phyloP scores from a whole-genome alignment of 2,888 invertebrate species.

The Himalopsyche japonica region DNA sequence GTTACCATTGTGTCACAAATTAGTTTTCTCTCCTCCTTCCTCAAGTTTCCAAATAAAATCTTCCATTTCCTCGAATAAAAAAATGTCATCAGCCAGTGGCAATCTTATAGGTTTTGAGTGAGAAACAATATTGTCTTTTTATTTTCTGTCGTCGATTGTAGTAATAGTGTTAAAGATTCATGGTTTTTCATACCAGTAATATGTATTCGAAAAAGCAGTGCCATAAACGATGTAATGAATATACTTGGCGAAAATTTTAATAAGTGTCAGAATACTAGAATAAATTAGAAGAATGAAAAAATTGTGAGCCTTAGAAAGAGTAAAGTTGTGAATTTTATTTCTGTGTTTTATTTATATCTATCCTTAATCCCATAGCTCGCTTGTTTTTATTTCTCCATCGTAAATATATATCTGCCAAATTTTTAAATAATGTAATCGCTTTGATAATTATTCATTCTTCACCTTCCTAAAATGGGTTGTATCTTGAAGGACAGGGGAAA shows the following conservation, averaged over 20 bases:
- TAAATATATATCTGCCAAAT: too few species aligned
- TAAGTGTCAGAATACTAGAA: constrained; percentile 34
- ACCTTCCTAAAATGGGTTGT: too few species aligned
- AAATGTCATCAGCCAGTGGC: constrained; percentile 4
- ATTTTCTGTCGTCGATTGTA: constrained; percentile 18
- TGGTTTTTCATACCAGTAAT: constrained; percentile 12
- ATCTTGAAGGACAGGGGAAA: too few species aligned
- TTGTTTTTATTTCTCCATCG: too few species aligned
- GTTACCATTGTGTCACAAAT: background rate
- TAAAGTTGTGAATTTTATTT: constrained; percentile 40
- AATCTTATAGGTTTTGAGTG: constrained; percentile 28
- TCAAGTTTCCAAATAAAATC: background rate
- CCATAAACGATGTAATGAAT: constrained; percentile 28
- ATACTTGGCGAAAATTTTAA: constrained; percentile 19
- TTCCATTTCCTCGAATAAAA: background rate
- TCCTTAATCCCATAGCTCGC: background rate
- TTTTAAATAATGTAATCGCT: too few species aligned
- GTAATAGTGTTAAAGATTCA: constrained; percentile 25
- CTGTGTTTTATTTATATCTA: constrained; percentile 20
- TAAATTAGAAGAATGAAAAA: constrained; percentile 32
- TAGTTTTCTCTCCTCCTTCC: background rate
- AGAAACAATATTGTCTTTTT: constrained; percentile 12
- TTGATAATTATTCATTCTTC: too few species aligned
- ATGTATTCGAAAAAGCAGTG: constrained; percentile 25
- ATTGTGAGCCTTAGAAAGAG: constrained; percentile 40